A percentile compares a stretch with the other conserved stretches of the same genome.
These are phyloP conservation scores for Pachypanchax playfairii DNA, from an alignment of 2,113 vertebrate genomes.

Conservation along the genomic window DNA sequence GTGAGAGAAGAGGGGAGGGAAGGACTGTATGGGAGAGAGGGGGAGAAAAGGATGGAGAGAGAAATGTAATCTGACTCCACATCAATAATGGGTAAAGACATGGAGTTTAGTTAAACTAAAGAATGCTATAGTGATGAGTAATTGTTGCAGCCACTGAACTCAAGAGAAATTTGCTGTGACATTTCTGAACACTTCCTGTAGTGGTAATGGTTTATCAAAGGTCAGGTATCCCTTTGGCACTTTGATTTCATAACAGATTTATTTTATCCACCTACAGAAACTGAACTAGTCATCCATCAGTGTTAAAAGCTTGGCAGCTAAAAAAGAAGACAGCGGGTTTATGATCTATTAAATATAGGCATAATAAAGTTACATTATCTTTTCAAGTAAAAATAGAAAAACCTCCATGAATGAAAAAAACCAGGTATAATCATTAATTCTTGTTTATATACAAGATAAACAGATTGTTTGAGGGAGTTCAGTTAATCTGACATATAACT, in stretches of 20 bases:
- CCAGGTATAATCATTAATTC: too few species aligned
- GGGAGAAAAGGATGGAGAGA: slow-evolving; percentile 8
- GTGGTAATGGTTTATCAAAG: slow-evolving; percentile 17
- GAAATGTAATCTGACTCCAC: slow-evolving; percentile 49
- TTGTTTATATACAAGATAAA: too few species aligned
- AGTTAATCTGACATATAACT: too few species aligned
- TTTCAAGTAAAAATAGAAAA: too few species aligned
- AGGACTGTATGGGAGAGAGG: slow-evolving; percentile 25
- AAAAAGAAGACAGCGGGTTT: too few species aligned
- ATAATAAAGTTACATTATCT: too few species aligned
- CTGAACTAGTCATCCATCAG: slow-evolving; percentile 1
- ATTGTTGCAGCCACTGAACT: background rate
- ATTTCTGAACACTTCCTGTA: slow-evolving; percentile 10
- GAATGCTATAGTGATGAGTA: slow-evolving; percentile 1
- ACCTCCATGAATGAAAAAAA: too few species aligned
- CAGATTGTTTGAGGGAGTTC: too few species aligned
- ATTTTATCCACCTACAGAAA: slow-evolving; percentile 8
- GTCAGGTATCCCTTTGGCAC: slow-evolving; percentile 4
- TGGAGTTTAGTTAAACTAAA: slow-evolving; percentile 32
- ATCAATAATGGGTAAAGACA: slow-evolving; percentile 32
- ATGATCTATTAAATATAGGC: too few species aligned
- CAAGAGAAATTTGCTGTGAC: background rate
- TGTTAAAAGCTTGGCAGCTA: background rate
- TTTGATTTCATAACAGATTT: slow-evolving; percentile 7
- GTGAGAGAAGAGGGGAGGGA: slow-evolving; percentile 63